A percentile compares a stretch with the other conserved stretches of the same genome.
Conservation (phyloP, 2,797 vertebrate genomes). For the Sardinella longiceps region DNA sequence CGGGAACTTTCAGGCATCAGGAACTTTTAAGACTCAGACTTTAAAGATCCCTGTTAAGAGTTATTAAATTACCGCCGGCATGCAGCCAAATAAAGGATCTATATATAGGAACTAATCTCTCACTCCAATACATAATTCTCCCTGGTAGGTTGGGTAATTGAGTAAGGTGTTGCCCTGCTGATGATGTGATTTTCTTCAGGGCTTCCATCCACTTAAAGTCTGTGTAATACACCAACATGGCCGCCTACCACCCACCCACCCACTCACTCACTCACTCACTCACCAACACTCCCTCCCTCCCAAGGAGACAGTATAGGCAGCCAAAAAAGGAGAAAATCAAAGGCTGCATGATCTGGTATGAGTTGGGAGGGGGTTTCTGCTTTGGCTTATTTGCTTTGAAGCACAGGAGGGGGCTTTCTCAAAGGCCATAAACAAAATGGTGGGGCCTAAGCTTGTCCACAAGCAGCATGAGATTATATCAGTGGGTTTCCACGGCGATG, state of each 20-base stretch:
- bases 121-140: background rate
- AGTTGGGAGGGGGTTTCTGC: background rate
- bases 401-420: background rate
- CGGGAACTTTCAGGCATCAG: background rate
- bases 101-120: background rate
- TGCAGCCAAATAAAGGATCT: background rate
- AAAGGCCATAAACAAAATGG: background rate
- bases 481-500: background rate
- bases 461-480: background rate
- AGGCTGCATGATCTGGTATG: background rate
- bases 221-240: background rate
- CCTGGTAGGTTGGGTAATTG: slow-evolving; percentile 5
- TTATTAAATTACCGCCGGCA: background rate
- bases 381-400: slow-evolving; percentile 8
- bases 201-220: background rate
- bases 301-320: background rate
- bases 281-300: no score
- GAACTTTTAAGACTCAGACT: background rate
- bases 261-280: no score
- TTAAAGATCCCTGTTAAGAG: background rate
- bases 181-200: background rate
- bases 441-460: background rate
- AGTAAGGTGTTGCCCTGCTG: slow-evolving; percentile 7
- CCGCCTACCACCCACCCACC: background rate
- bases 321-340: background rate